Evolutionary conservation across 2,888 invertebrate genomes (phyloP).

Genomic region (Habroteleia sp.): DNA sequence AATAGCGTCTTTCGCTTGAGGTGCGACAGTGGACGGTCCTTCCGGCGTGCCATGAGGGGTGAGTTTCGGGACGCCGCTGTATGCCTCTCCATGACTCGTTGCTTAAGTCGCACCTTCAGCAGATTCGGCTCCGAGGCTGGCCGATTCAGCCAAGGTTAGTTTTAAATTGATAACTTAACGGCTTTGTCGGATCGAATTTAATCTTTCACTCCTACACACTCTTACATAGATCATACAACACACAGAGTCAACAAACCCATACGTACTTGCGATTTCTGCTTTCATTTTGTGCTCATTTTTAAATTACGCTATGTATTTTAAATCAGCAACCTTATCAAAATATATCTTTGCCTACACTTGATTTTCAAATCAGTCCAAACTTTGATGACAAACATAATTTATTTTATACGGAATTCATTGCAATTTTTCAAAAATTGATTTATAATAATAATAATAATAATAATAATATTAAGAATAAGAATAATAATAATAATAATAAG

Average conservation of each 20-base stretch:
- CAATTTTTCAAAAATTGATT: too few relatives aligned
- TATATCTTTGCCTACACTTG: too few relatives aligned
- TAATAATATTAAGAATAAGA: too few relatives aligned
- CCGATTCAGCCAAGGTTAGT: constrained; percentile 81
- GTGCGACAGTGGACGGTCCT: constrained; percentile 88
- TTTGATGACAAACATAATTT: too few relatives aligned
- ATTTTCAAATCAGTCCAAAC: too few relatives aligned
- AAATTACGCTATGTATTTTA: too few relatives aligned
- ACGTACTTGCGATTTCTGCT: constrained; percentile 34
- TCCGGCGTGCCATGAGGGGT: constrained; percentile 91
- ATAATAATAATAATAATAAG: background rate
- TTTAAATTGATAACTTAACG: constrained; percentile 71
- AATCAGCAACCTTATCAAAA: too few relatives aligned
- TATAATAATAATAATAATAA: too few relatives aligned
- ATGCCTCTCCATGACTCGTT: constrained; percentile 94
- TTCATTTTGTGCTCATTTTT: constrained; percentile 4
- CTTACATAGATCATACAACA: constrained; percentile 44
- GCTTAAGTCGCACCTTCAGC: constrained; percentile 95
- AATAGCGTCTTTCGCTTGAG: constrained; percentile 87
- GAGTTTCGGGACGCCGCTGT: constrained; percentile 86
- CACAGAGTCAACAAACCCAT: constrained; percentile 37
- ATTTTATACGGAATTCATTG: too few relatives aligned
- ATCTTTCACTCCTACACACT: constrained; percentile 48
- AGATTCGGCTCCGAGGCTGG: constrained; percentile 98
- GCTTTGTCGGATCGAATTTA: constrained; percentile 48